A percentile compares a stretch with the other conserved stretches of the same genome.
Conservation (phyloP, 2,797 vertebrate genomes). For the Florisuga fusca region DNA sequence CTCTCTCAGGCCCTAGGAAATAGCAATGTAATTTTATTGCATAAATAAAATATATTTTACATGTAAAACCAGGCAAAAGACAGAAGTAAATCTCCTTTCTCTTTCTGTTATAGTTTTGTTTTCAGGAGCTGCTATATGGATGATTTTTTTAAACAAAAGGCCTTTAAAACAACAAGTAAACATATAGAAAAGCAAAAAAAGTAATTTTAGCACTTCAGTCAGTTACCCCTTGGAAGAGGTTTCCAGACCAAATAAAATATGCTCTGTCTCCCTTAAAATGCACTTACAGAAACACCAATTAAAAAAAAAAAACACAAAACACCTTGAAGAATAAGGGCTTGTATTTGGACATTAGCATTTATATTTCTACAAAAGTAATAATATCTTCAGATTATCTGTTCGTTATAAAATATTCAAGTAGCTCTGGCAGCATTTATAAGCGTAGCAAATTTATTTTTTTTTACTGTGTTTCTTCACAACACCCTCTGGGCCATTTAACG, state of each 20-base stretch:
- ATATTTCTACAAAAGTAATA: conserved; percentile 47
- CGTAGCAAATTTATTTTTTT: background rate
- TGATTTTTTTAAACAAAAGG: background rate
- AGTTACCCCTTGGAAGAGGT: background rate
- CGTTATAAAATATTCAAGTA: conserved; percentile 60
- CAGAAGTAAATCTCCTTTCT: background rate
- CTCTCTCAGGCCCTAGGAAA: background rate
- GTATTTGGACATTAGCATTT: conserved; percentile 45
- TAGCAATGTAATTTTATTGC: background rate
- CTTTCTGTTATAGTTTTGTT: background rate
- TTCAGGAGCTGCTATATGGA: background rate
- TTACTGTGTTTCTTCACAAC: conserved; percentile 64
- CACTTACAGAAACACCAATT: background rate
- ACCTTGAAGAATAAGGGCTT: background rate
- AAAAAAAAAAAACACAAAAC: background rate
- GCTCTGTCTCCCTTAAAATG: background rate
- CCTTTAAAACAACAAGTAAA: background rate
- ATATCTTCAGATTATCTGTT: conserved; percentile 53
- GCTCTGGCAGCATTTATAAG: conserved; percentile 53
- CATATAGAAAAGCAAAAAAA: background rate
- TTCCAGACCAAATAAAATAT: background rate
- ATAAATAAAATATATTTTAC: no score
- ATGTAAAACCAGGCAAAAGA: background rate
- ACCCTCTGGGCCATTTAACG: conserved; percentile 62
- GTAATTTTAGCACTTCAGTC: background rate